Percentiles rank a stretch among this genome's conserved stretches.
These are phyloP conservation scores for Argya squamiceps DNA, from an alignment of 2,797 vertebrate species.

Conservation along the genomic window DNA sequence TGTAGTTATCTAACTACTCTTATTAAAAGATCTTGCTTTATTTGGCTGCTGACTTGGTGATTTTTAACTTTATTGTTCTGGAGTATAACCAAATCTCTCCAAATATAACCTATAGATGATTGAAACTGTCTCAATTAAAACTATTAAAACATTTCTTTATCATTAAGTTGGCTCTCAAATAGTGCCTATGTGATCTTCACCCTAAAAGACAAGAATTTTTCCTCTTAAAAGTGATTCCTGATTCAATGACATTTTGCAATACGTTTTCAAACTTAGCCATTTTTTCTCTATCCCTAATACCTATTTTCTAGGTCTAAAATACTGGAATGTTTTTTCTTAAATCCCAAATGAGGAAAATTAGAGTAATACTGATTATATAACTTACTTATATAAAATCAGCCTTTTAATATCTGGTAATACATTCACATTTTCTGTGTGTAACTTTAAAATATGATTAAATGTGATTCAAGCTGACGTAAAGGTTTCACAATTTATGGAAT, in stretches of 20 bases:
- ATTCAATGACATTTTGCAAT: not conserved
- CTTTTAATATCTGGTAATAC: not conserved
- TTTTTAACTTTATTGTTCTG: slow-evolving; percentile 67
- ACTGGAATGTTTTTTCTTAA: not conserved
- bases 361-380: not conserved
- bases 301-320: not conserved
- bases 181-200: not conserved
- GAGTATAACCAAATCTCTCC: slow-evolving; percentile 67
- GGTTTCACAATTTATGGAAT: not conserved
- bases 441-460: not conserved
- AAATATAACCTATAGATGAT: not conserved
- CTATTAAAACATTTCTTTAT: not conserved
- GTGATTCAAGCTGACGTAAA: not conserved
- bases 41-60: slow-evolving; percentile 71
- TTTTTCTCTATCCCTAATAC: not conserved
- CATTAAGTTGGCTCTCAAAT: not conserved
- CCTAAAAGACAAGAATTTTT: not conserved
- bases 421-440: not conserved
- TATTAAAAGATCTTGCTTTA: slow-evolving; percentile 66
- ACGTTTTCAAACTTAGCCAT: not conserved
- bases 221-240: not conserved
- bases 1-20: slow-evolving; percentile 51
- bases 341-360: not conserved
- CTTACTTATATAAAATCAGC: not conserved
- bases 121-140: not conserved